These are phyloP conservation scores for Psammodynastes pulverulentus DNA, from an alignment of 2,113 vertebrate species.

Conservation along the genomic window DNA sequence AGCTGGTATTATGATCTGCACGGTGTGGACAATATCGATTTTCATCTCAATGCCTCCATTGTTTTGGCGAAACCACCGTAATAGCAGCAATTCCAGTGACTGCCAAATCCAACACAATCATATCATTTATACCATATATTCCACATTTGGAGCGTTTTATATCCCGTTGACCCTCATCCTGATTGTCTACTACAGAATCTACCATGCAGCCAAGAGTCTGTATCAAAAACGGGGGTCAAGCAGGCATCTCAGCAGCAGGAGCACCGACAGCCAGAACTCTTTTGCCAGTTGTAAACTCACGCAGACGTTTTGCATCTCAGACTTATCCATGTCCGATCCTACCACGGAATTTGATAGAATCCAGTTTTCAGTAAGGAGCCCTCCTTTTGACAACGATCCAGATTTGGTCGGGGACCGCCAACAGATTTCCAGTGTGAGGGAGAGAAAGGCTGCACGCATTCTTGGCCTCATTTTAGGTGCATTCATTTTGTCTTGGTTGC, in stretches of 20 bases:
- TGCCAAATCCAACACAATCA: slow-evolving; percentile 85
- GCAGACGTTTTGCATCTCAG: slow-evolving; percentile 81
- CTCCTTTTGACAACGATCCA: slow-evolving; percentile 72
- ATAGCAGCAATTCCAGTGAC: slow-evolving; percentile 57
- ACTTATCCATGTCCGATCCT: slow-evolving; percentile 79
- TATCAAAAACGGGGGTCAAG: slow-evolving; percentile 88
- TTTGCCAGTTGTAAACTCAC: slow-evolving; percentile 77
- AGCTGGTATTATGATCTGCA: slow-evolving; percentile 77
- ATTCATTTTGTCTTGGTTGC: slow-evolving; percentile 88
- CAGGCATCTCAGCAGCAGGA: slow-evolving; percentile 81
- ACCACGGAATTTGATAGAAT: slow-evolving; percentile 75
- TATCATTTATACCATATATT: slow-evolving; percentile 86
- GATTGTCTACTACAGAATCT: slow-evolving; percentile 88
- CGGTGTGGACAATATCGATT: slow-evolving; percentile 81
- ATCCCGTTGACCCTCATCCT: slow-evolving; percentile 86
- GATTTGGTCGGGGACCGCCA: slow-evolving; percentile 73
- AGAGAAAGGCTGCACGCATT: slow-evolving; percentile 85
- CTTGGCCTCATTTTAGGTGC: slow-evolving; percentile 86
- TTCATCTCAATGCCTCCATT: slow-evolving; percentile 87
- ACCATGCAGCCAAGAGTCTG: slow-evolving; percentile 82
- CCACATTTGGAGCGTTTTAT: slow-evolving; percentile 86
- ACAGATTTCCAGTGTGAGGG: slow-evolving; percentile 80
- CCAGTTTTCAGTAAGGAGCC: slow-evolving; percentile 58
- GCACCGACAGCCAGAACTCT: slow-evolving; percentile 81
- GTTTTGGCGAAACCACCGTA: slow-evolving; percentile 79